Evolutionary conservation across 2,113 vertebrate species (phyloP).

Genomic region (Cacatua alba): DNA sequence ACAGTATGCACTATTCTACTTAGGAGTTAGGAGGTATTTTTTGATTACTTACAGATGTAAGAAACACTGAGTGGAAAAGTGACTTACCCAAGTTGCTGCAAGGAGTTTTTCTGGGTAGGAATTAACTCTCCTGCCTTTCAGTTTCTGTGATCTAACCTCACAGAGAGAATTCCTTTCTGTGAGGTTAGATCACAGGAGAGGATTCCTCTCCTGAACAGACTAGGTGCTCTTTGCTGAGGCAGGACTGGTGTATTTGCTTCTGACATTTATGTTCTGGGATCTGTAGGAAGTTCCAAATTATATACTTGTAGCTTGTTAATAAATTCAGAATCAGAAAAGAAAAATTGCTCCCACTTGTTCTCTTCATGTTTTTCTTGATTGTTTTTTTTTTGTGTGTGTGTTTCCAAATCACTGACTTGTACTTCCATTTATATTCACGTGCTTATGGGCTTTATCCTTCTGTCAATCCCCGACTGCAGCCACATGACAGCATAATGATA

Average conservation of each 20-base stretch:
- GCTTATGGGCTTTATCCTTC: conserved; percentile 33
- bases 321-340: not conserved
- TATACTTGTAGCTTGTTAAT: not conserved
- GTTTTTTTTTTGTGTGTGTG: not conserved
- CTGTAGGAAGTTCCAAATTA: not conserved
- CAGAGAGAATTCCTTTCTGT: not conserved
- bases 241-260: not conserved
- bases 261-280: not conserved
- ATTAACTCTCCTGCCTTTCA: not conserved
- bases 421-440: conserved; percentile 30
- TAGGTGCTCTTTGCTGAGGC: not conserved
- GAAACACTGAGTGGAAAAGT: not conserved
- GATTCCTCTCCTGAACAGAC: not conserved
- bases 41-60: not conserved
- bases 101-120: not conserved
- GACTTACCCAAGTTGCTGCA: not conserved
- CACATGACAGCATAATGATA: not conserved
- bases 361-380: not conserved
- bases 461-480: not conserved
- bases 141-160: not conserved
- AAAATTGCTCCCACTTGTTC: not conserved
- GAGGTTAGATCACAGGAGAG: not conserved
- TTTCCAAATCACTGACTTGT: conserved; percentile 35
- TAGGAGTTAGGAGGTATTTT: not conserved
- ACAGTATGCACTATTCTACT: not conserved